A percentile compares a stretch with the other conserved stretches of the same genome.
These are phyloP conservation scores for Meloidogyne exigua DNA, from an alignment of 1,140 invertebrate species.

Conservation along the genomic window DNA sequence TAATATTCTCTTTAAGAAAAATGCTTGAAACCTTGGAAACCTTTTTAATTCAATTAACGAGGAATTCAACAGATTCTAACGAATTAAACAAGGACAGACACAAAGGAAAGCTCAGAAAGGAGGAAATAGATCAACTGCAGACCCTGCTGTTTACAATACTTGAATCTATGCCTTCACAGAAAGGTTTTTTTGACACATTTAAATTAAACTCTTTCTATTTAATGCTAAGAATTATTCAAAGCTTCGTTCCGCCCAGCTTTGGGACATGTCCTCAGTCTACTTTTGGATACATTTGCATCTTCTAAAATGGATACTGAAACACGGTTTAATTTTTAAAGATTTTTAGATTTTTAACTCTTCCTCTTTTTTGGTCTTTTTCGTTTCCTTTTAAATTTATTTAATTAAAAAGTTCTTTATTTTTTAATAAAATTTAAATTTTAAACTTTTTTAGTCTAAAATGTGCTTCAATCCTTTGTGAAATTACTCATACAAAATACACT, in stretches of 20 bases:
- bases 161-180: not conserved
- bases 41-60: not conserved
- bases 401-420: no score
- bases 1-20: not conserved
- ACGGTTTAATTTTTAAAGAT: constrained; percentile 6
- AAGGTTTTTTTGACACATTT: not conserved
- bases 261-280: constrained; percentile 10
- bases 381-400: no score
- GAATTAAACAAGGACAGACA: not conserved
- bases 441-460: constrained; percentile 6
- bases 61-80: not conserved
- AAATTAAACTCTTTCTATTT: not conserved
- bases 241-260: constrained; percentile 12
- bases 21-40: not conserved
- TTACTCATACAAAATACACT: not conserved
- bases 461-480: not conserved
- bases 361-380: not conserved
- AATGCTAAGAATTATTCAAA: constrained; percentile 15
- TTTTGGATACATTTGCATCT: constrained; percentile 12
- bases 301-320: constrained; percentile 12
- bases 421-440: no score
- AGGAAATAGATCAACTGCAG: not conserved
- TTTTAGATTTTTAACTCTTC: not conserved
- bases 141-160: not conserved
- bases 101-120: not conserved